Evolutionary conservation across 2,888 invertebrate genomes (phyloP), one percentile per base, ranked within the genome.

Genomic region (Melikaiella ostensackeni): DNA sequence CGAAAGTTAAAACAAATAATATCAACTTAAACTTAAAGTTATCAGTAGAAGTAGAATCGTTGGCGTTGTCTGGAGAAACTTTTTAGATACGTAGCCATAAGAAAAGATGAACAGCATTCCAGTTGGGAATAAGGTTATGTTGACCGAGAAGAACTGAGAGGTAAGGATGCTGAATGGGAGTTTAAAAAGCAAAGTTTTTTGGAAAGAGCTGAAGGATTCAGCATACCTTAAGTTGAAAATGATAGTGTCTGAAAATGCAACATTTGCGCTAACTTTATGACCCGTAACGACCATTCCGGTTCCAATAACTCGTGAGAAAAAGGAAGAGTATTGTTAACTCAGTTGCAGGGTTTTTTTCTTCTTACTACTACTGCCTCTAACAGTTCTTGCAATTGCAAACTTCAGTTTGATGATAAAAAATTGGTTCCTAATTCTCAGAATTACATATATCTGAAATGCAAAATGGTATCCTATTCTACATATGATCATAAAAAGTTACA

Each of bases 41-140:
- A 27, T 27, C 59, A 27, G 6, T 59, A 2, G 59, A 59, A 2
- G 59, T 27, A 59, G 27, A 27, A 27, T 27, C 16, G 24, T 24
- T 59, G 16, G 59, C 27, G 27, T 59, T 59, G 27, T 11, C 13
- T 13, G 16, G 11, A 27, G 21, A 59, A 59, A 27, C 1, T 59
- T 59, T 27, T 59, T 59, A 59, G 59, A 59, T 6, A 24, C 27
- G 27, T 16, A 57, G 57, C 24, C 5, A 59, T 59, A 59, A 27
- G 59, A 59, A 59, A 59, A 59, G 59, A 13, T 27, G 16, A 59
- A 59, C 59, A 27, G 59, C 27, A 59, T 59, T 59, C 59, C 59
- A 27, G 21, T 59, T 59, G 27, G 21, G 21, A 59, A 59, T 27
- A 59, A 59, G 27, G 27, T 59, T 27, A 24, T 59, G 59, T 27